phyloP scores from a whole-genome alignment of 2,113 vertebrate genomes.

The Oryzias javanicus region DNA sequence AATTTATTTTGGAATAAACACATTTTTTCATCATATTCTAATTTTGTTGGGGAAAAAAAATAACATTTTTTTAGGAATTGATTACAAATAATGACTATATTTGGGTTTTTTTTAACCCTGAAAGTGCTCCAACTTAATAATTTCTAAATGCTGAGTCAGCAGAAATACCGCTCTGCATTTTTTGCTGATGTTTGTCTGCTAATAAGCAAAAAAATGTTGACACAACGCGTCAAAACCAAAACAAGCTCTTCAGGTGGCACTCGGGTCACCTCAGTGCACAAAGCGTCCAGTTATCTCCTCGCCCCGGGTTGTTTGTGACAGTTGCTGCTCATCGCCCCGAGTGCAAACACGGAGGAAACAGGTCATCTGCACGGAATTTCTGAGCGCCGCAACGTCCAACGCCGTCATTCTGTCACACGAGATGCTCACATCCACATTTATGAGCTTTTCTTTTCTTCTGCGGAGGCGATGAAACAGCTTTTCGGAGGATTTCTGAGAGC shows the following conservation, averaged over 20 bases:
- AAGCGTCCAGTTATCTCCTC: conserved; percentile 23
- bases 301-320: conserved; percentile 28
- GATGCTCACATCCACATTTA: no score
- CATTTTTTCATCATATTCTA: no score
- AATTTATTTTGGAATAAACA: no score
- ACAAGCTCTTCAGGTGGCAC: background rate
- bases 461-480: no score
- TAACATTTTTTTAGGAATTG: no score
- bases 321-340: background rate
- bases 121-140: no score
- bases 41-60: no score
- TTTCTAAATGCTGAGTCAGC: no score
- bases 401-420: background rate
- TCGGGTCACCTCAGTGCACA: background rate
- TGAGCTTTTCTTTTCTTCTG: no score
- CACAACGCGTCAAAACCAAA: background rate
- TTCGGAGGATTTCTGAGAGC: no score
- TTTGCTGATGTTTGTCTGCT: conserved; percentile 14
- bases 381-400: conserved; percentile 14
- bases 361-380: conserved; percentile 6
- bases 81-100: no score
- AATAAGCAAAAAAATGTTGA: background rate
- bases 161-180: background rate
- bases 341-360: conserved; percentile 17
- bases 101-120: no score